Conservation (phyloP, 2,888 invertebrate genomes). For the Parnassius glacialis region DNA sequence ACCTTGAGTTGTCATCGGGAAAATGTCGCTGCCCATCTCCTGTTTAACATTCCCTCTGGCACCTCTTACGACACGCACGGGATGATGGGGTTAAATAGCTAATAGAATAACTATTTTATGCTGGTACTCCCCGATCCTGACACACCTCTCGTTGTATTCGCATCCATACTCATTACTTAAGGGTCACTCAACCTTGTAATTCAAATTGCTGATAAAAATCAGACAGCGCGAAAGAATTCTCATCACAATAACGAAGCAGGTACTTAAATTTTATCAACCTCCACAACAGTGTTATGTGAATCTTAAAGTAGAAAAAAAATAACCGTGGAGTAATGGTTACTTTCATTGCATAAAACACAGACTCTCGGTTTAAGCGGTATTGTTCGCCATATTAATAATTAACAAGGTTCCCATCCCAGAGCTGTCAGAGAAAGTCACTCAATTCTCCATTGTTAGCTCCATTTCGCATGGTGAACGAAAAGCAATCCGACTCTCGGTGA, state of each 20-base stretch:
- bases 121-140: too few species aligned
- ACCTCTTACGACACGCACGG: too few species aligned
- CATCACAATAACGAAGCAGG: neutral
- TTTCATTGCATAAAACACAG: conserved; percentile 68
- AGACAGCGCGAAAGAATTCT: neutral
- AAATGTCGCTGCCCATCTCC: too few species aligned
- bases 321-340: conserved; percentile 50
- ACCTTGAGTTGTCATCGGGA: too few species aligned
- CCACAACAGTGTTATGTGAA: conserved; percentile 13
- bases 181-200: too few species aligned
- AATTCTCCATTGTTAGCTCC: conserved; percentile 33
- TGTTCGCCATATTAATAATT: conserved; percentile 43
- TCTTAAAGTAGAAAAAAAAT: conserved; percentile 11
- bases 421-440: conserved; percentile 40
- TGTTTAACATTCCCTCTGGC: too few species aligned
- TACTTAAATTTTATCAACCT: neutral
- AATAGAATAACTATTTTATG: too few species aligned
- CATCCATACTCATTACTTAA: too few species aligned
- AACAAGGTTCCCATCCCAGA: conserved; percentile 45
- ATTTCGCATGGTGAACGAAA: conserved; percentile 21
- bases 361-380: conserved; percentile 40
- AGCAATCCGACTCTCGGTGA: conserved; percentile 9
- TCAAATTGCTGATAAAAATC: too few species aligned
- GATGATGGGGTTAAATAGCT: too few species aligned
- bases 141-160: too few species aligned